These are phyloP conservation scores for Trematomus loennbergii DNA, from an alignment of 2,113 vertebrate species.

Conservation along the genomic window DNA sequence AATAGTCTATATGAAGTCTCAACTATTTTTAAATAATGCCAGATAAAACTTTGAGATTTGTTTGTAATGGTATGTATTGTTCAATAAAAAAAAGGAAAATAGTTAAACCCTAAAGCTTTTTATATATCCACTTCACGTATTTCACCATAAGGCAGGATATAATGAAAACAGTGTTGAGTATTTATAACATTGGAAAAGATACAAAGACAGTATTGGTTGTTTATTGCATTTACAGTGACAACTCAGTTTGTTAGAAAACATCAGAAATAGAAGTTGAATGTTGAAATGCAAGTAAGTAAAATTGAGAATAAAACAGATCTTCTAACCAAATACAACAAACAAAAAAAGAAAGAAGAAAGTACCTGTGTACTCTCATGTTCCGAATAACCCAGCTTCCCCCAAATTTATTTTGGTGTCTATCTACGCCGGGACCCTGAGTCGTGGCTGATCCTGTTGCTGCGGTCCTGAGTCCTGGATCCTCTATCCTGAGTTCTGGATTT, in stretches of 20 bases:
- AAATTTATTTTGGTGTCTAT: too few species aligned
- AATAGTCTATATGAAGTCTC: neutral
- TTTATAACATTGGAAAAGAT: neutral
- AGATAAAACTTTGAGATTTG: neutral
- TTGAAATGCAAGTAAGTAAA: neutral
- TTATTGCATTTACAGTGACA: too few species aligned
- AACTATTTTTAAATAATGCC: neutral
- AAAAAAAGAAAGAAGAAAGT: neutral
- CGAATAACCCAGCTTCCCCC: too few species aligned
- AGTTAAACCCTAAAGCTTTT: too few species aligned
- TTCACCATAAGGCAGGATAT: too few species aligned
- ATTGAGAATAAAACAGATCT: neutral
- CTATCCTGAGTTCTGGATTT: too few species aligned
- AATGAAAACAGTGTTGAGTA: neutral
- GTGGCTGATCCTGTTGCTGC: too few species aligned
- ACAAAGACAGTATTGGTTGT: neutral
- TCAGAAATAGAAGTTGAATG: neutral
- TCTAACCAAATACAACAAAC: neutral
- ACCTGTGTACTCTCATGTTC: too few species aligned
- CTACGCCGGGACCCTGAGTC: too few species aligned
- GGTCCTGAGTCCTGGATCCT: too few species aligned
- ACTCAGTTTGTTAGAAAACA: too few species aligned
- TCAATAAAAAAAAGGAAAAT: neutral
- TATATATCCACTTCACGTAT: too few species aligned
- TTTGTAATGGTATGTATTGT: neutral